Conservation (phyloP, 2,797 vertebrate genomes). For the Carduelis carduelis region DNA sequence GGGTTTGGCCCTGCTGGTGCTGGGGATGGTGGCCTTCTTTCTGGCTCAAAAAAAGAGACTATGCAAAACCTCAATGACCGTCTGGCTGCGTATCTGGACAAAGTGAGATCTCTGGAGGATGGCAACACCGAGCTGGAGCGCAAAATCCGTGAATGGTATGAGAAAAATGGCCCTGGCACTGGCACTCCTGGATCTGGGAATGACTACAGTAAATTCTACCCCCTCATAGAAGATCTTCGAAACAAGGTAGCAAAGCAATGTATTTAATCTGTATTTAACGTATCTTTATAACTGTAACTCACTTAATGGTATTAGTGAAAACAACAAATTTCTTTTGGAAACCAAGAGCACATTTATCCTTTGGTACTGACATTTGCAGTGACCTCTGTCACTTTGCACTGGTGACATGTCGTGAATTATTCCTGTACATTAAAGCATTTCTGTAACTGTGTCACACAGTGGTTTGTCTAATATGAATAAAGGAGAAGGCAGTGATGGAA, state of each 20-base stretch:
- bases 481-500: neutral
- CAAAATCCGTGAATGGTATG: constrained; percentile 86
- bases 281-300: neutral
- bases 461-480: neutral
- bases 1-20: constrained; percentile 65
- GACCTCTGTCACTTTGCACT: neutral
- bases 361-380: neutral
- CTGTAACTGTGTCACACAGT: neutral
- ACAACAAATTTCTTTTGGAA: neutral
- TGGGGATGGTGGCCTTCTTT: constrained; percentile 73
- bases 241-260: constrained; percentile 81
- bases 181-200: neutral
- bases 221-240: constrained; percentile 85
- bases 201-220: constrained; percentile 81
- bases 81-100: constrained; percentile 90
- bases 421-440: neutral
- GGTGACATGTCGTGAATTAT: neutral
- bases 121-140: constrained; percentile 82
- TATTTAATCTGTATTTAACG: neutral
- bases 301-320: neutral
- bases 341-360: neutral
- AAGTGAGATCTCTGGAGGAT: constrained; percentile 87
- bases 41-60: constrained; percentile 89
- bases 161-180: constrained; percentile 79
- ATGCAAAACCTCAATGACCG: constrained; percentile 98